Evolutionary conservation across 2,113 vertebrate species (phyloP).

Genomic region (Catharus bicknelli): DNA sequence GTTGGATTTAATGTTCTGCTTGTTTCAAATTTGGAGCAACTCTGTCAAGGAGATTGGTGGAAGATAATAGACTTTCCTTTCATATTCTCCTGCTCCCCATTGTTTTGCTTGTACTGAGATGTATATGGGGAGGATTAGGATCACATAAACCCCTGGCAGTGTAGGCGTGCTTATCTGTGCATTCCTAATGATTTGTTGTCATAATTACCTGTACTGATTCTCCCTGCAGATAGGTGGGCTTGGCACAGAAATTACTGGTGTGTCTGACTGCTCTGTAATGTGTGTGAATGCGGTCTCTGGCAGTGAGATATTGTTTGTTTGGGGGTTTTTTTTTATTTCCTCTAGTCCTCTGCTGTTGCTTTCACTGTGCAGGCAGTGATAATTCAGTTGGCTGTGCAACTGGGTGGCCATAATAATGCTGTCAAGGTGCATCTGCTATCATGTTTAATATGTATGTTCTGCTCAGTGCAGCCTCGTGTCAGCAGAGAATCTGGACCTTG

Average conservation of each 20-base stretch:
- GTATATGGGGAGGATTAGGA: background rate
- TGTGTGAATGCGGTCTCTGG: background rate
- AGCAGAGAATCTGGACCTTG: background rate
- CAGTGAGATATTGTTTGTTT: background rate
- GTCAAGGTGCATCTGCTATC: background rate
- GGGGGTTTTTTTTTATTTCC: background rate
- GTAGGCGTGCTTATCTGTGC: background rate
- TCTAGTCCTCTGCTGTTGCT: background rate
- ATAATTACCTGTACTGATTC: constrained; percentile 4
- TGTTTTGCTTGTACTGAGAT: background rate
- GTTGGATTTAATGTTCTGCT: background rate
- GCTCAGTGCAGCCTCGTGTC: background rate
- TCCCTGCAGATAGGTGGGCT: background rate
- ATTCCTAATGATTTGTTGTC: constrained; percentile 18
- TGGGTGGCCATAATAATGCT: background rate
- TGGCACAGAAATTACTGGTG: background rate
- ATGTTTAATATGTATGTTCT: background rate
- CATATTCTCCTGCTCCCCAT: background rate
- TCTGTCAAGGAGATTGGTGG: background rate
- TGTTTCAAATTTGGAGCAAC: background rate
- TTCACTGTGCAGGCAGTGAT: background rate
- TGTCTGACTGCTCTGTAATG: background rate
- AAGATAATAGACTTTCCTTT: background rate
- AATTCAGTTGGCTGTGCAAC: background rate
- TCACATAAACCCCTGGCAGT: background rate